These are phyloP conservation scores for Athetis lepigone DNA, from an alignment of 2,888 invertebrate genomes.

Conservation along the genomic window DNA sequence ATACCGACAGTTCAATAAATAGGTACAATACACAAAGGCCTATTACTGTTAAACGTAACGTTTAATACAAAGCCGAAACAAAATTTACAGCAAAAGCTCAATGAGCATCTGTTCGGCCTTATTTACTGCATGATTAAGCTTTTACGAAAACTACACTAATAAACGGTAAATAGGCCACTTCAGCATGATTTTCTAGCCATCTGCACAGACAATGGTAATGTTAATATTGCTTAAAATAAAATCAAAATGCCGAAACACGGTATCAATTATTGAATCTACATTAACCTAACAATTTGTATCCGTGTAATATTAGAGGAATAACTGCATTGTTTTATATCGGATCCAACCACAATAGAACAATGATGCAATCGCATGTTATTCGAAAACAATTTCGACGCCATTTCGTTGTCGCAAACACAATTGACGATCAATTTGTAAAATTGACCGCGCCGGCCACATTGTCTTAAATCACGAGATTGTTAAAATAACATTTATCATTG, in stretches of 20 bases:
- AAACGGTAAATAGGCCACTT: background rate
- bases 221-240: conserved; percentile 34
- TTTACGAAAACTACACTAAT: conserved; percentile 27
- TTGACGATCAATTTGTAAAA: conserved; percentile 70
- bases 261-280: conserved; percentile 66
- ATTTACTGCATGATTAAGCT: conserved; percentile 57
- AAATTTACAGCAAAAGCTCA: conserved; percentile 53
- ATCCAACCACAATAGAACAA: conserved; percentile 69
- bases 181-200: background rate
- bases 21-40: conserved; percentile 57
- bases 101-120: conserved; percentile 55
- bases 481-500: conserved; percentile 56
- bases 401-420: conserved; percentile 67
- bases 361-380: conserved; percentile 74
- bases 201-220: background rate
- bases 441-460: conserved; percentile 64
- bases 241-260: conserved; percentile 55
- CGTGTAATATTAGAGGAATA: conserved; percentile 65
- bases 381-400: conserved; percentile 71
- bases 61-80: conserved; percentile 57
- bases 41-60: conserved; percentile 62
- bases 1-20: conserved; percentile 66
- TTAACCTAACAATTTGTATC: conserved; percentile 64
- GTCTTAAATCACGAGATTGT: conserved; percentile 63
- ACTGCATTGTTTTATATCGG: conserved; percentile 75